Base-by-base conservation (phyloP, 2,797 vertebrate species). In the Oophaga sylvatica region DNA sequence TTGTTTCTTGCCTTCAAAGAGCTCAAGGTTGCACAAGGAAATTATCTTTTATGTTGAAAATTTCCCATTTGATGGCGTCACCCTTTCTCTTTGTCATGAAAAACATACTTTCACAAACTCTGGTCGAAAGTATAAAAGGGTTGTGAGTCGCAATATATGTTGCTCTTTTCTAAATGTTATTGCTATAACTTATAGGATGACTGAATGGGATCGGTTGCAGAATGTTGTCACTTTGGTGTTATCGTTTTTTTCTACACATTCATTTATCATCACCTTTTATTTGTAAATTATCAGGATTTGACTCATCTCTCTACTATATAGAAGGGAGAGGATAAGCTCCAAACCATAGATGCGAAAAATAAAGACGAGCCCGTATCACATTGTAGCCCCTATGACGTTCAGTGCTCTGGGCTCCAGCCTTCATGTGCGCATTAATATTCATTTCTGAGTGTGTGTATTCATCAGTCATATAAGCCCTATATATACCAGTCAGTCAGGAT, bases 401-500 rank as follows among this genome's bases (percentile, higher is more conserved):
- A 35, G 9, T 20, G 17, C 41, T 20, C 19, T 41, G 19, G 67
- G 67, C 67, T 31, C 67, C 67, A 70, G 67, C 70, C 35, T 45
- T 41, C 35, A 73, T 16, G 2, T 73, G 31, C 45, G 35, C 19
- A 41, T 41, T 41, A 2, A 19, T 73, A 41, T 41, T 73, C 9
- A 73, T 45, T 73, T 35, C 41, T 15, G 22, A 17, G 83, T 77
- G 81, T 83, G 71, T 84, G 71, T 84, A 84, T 84, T 84, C 83
- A 84, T 84, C 83, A 84, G 83, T 84, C 83, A 84, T 65, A 60
- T 26, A 84, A 60, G 83, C 83, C 71, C 71, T 84, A 63, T 84
- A 84, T 84, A 84, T 84, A 84, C 83, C 83, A 84, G 83, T 84
- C 83, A 84, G 83, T 84, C 83, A 84, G 83, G 83, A 84, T 84